Percentiles rank a stretch among this genome's conserved stretches.
Evolutionary conservation across 2,113 vertebrate species (phyloP).

Genomic region (Haemorhous mexicanus): DNA sequence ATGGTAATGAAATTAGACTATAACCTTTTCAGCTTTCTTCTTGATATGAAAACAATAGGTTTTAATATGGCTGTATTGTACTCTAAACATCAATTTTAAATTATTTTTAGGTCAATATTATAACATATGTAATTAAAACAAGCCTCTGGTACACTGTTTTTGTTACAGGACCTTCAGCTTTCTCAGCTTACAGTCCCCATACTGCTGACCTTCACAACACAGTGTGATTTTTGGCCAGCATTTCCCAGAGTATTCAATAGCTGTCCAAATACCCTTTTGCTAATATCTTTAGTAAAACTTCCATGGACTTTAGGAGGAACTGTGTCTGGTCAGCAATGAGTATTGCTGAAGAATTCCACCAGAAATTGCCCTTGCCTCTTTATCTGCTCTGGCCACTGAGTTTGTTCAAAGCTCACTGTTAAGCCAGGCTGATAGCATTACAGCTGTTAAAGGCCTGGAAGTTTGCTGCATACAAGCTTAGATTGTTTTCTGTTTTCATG

Average conservation of each 20-base stretch:
- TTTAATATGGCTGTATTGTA: constrained; percentile 78
- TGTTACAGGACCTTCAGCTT: not conserved
- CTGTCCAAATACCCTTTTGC: not conserved
- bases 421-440: not conserved
- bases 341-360: not conserved
- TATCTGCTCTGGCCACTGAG: not conserved
- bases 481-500: not conserved
- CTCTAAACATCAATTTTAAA: constrained; percentile 81
- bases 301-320: not conserved
- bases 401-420: not conserved
- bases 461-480: not conserved
- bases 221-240: not conserved
- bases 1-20: constrained; percentile 76
- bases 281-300: not conserved
- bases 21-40: constrained; percentile 74
- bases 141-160: constrained; percentile 25
- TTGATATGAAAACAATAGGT: constrained; percentile 71
- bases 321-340: not conserved
- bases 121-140: constrained; percentile 71
- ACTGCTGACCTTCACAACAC: not conserved
- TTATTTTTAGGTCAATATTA: constrained; percentile 82
- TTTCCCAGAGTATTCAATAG: not conserved
- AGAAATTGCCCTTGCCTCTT: not conserved
- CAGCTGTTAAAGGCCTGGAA: not conserved
- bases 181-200: not conserved